These are phyloP conservation scores for Anser cygnoides DNA, from an alignment of 2,113 vertebrate species.

Conservation along the genomic window DNA sequence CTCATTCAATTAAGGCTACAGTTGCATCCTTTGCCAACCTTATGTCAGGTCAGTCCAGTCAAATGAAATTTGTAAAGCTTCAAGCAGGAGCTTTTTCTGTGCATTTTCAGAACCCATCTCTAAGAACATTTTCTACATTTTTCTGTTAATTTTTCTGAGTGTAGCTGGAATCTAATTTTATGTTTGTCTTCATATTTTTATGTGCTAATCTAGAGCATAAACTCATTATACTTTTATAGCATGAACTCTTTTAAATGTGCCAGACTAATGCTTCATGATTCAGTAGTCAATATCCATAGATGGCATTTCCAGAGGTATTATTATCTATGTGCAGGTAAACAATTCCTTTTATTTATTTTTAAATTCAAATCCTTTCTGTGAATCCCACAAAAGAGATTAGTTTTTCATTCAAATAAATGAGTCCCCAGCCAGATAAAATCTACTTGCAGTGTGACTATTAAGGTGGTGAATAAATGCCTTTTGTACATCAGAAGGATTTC, in stretches of 20 bases:
- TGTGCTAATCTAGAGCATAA: neutral
- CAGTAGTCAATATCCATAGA: slow-evolving; percentile 25
- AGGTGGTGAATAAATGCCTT: slow-evolving; percentile 50
- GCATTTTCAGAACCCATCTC: neutral
- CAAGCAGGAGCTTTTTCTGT: neutral
- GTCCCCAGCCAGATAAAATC: slow-evolving; percentile 53
- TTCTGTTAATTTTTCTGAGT: neutral
- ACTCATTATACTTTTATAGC: slow-evolving; percentile 1
- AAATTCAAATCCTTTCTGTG: slow-evolving; percentile 32
- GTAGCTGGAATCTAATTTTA: neutral
- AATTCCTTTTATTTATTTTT: slow-evolving; percentile 64
- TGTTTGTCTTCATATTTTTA: neutral
- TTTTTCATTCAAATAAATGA: slow-evolving; percentile 66
- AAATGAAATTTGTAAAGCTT: slow-evolving; percentile 44
- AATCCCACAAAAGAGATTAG: slow-evolving; percentile 56
- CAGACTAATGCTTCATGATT: slow-evolving; percentile 22
- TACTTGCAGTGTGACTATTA: slow-evolving; percentile 51
- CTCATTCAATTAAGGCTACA: slow-evolving; percentile 58
- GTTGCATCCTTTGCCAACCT: slow-evolving; percentile 53
- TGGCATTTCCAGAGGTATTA: slow-evolving; percentile 43
- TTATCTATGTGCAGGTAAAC: slow-evolving; percentile 51
- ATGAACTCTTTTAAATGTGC: neutral
- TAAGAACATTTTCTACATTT: neutral
- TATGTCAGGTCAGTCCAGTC: slow-evolving; percentile 52
- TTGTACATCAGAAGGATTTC: slow-evolving; percentile 47